A percentile compares a stretch with the other conserved stretches of the same genome.
Evolutionary conservation across 2,113 vertebrate genomes (phyloP).

Genomic region (Xenotilapia caudafasciata): DNA sequence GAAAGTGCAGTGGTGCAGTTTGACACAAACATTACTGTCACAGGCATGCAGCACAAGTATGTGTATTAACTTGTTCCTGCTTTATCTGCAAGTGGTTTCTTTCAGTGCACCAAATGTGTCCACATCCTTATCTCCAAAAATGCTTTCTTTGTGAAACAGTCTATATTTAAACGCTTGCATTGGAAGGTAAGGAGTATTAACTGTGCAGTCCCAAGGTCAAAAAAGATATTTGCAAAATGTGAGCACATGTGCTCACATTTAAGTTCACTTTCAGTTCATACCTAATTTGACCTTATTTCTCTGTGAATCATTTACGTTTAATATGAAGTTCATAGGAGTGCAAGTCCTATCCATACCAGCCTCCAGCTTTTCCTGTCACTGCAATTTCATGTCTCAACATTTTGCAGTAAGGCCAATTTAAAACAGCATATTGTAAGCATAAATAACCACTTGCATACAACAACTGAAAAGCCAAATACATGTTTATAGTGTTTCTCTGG

Average conservation of each 20-base stretch:
- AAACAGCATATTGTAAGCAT: not conserved
- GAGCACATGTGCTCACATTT: not conserved
- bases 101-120: not conserved
- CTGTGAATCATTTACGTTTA: accelerated
- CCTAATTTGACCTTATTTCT: not conserved
- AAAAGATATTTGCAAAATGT: not conserved
- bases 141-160: not conserved
- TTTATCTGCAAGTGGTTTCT: not conserved
- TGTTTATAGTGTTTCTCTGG: not conserved
- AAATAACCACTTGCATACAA: not conserved
- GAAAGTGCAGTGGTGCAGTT: slow-evolving; percentile 1
- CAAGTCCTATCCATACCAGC: not conserved
- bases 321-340: not conserved
- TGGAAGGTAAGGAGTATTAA: not conserved
- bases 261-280: not conserved
- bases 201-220: not conserved
- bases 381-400: not conserved
- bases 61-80: not conserved
- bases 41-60: not conserved
- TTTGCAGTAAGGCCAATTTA: not conserved
- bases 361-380: not conserved
- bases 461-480: not conserved
- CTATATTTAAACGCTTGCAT: not conserved
- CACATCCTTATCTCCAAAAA: not conserved
- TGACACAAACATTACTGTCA: not conserved